phyloP scores from a whole-genome alignment of 1,140 invertebrate species.

The Phenacoccus solenopsis region DNA sequence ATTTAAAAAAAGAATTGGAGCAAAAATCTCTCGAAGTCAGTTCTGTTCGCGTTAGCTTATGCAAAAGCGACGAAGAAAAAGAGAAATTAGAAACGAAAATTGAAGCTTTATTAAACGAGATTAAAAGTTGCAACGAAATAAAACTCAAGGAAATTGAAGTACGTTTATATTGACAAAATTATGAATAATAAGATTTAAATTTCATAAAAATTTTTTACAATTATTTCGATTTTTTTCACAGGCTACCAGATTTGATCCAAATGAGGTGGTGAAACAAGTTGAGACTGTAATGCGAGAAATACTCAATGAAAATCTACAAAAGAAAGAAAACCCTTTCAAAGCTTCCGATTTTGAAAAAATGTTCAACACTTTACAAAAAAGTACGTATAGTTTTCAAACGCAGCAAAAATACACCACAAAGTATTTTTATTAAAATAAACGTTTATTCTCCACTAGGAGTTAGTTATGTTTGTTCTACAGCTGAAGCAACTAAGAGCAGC shows the following conservation, averaged over 20 bases:
- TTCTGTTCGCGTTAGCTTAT: neutral
- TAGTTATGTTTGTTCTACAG: neutral
- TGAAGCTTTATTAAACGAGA: neutral
- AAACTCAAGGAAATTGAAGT: slow-evolving; percentile 6
- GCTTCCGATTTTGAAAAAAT: neutral
- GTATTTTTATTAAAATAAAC: neutral
- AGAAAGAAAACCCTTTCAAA: neutral
- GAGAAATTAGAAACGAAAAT: neutral
- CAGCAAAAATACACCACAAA: neutral
- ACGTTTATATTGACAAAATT: neutral
- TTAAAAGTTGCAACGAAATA: neutral
- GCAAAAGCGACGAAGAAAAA: slow-evolving; percentile 2
- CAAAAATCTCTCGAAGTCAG: neutral
- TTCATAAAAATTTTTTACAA: neutral
- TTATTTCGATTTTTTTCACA: neutral
- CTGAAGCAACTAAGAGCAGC: neutral
- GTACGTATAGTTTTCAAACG: neutral
- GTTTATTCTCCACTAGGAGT: neutral
- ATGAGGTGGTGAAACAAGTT: neutral
- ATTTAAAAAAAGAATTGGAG: neutral
- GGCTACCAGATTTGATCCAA: neutral
- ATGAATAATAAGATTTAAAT: neutral
- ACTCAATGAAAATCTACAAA: neutral
- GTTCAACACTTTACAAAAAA: neutral
- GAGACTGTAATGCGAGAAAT: neutral